Percentiles rank a stretch among this genome's conserved stretches.
These are phyloP conservation scores for Hydrolagus affinis DNA, from an alignment of 2,113 vertebrate species.

Conservation along the genomic window DNA sequence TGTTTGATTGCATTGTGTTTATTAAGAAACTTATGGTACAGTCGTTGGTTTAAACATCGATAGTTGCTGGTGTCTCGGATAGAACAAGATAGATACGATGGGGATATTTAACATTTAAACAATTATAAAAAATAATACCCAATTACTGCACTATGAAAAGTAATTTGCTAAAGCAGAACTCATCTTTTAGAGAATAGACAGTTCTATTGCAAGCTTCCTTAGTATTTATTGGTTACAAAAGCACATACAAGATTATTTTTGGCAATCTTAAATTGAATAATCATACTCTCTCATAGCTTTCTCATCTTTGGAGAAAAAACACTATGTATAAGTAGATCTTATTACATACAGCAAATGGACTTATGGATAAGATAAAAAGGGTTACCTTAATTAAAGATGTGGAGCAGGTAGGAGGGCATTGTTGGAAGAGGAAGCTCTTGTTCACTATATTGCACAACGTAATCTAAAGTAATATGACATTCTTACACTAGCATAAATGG, in stretches of 20 bases:
- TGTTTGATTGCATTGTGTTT: neutral
- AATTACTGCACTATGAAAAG: neutral
- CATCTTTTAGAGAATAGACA: no score
- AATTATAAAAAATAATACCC: neutral
- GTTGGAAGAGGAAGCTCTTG: no score
- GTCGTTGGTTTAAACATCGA: neutral
- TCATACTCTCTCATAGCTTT: neutral
- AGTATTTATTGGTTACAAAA: neutral
- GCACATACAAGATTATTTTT: neutral
- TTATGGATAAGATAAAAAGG: neutral
- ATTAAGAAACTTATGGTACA: neutral
- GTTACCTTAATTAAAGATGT: neutral
- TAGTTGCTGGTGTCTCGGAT: neutral
- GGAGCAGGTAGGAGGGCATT: neutral
- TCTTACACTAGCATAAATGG: slow-evolving; percentile 1
- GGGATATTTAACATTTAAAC: neutral
- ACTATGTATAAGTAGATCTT: neutral
- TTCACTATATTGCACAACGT: no score
- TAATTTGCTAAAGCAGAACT: neutral
- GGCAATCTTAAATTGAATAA: neutral
- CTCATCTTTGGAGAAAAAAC: neutral
- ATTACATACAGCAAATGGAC: neutral
- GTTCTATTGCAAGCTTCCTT: neutral
- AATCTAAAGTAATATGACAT: neutral
- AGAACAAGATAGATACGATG: neutral